phyloP scores from a whole-genome alignment of 2,888 invertebrate species.

The Julus scandinavius region DNA sequence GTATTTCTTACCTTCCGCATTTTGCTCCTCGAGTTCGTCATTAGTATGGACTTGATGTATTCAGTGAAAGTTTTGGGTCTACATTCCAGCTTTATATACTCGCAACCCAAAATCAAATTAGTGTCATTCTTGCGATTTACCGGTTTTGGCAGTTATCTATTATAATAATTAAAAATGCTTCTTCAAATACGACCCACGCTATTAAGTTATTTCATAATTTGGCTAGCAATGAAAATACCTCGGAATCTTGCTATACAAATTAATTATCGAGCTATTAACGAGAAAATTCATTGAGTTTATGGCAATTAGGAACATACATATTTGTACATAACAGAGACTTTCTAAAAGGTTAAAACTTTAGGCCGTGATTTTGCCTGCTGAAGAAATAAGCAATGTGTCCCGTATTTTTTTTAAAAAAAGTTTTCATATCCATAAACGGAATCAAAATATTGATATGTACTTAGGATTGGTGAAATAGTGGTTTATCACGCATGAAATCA shows the following conservation, averaged over 20 bases:
- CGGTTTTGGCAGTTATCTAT: not conserved
- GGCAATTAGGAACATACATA: not conserved
- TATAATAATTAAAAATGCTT: not conserved
- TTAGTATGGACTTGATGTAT: not conserved
- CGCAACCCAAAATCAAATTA: conserved; percentile 7
- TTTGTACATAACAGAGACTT: not conserved
- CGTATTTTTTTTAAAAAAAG: not conserved
- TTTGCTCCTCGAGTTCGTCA: not conserved
- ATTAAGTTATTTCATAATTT: not conserved
- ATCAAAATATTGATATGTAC: no score
- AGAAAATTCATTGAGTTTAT: not conserved
- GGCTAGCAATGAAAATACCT: not conserved
- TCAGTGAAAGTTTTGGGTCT: not conserved
- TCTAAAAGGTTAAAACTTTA: conserved; percentile 12
- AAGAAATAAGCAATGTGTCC: not conserved
- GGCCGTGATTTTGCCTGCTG: not conserved
- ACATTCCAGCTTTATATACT: conserved; percentile 4
- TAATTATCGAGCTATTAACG: not conserved
- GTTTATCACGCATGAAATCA: no score
- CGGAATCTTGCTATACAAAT: not conserved
- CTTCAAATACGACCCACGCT: not conserved
- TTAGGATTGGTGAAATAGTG: no score
- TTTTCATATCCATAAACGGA: no score
- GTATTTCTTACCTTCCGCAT: not conserved
- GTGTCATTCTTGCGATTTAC: not conserved